phyloP scores from a whole-genome alignment of 2,888 invertebrate genomes.

The Lasioglossum lativentre region DNA sequence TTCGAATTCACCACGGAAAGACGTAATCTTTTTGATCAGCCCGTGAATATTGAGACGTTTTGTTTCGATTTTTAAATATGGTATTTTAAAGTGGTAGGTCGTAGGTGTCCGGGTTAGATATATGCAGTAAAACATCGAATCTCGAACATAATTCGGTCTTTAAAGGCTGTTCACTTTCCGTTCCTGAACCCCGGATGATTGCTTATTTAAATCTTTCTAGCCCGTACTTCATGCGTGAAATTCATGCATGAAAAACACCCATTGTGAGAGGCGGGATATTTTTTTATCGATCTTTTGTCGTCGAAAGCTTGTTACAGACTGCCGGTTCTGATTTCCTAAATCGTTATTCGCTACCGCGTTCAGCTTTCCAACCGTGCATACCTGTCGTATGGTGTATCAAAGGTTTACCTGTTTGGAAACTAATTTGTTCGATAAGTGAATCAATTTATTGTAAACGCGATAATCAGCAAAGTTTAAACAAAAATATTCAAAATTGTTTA shows the following conservation, averaged over 20 bases:
- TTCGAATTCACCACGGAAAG: not conserved
- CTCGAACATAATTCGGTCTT: not conserved
- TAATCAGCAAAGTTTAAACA: not conserved
- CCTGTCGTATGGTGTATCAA: not conserved
- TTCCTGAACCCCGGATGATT: not conserved
- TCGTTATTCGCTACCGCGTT: not conserved
- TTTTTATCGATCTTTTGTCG: not conserved
- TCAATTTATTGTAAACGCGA: no score
- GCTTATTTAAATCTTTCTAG: not conserved
- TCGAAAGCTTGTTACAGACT: not conserved
- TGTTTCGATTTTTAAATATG: not conserved
- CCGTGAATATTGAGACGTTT: not conserved
- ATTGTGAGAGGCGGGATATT: not conserved
- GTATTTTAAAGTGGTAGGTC: no score
- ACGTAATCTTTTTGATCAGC: not conserved
- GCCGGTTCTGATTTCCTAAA: not conserved
- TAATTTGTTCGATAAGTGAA: not conserved
- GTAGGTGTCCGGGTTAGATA: no score
- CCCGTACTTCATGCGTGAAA: not conserved
- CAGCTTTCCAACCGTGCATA: not conserved
- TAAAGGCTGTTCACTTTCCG: not conserved
- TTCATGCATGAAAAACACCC: not conserved
- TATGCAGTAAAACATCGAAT: not conserved
- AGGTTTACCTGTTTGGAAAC: not conserved
- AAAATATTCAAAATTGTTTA: not conserved